A percentile compares a stretch with the other conserved stretches of the same genome.
These are phyloP conservation scores for Apis cerana DNA, from an alignment of 1,140 invertebrate species.

Conservation along the genomic window DNA sequence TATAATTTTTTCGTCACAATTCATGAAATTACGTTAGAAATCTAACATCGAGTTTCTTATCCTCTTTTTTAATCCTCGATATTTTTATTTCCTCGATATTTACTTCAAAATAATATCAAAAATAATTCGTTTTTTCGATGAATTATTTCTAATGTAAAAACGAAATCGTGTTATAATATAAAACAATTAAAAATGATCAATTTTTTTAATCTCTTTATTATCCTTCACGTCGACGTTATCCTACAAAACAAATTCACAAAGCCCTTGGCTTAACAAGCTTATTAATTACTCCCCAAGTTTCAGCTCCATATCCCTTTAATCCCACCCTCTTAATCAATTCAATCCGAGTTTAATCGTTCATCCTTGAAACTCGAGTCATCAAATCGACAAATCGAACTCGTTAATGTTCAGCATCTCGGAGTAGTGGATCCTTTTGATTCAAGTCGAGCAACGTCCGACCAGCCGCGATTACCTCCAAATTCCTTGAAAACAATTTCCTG, in stretches of 20 bases:
- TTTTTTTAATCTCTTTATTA: too few species aligned
- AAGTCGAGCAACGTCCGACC: background rate
- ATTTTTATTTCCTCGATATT: too few species aligned
- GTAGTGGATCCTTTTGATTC: background rate
- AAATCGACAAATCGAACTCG: background rate
- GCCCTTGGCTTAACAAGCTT: background rate
- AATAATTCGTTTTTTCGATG: too few species aligned
- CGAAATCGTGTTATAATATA: too few species aligned
- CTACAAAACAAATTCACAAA: background rate
- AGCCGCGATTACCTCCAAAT: background rate
- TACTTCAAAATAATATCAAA: too few species aligned
- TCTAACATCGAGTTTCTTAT: background rate
- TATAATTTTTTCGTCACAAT: background rate
- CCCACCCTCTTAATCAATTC: background rate
- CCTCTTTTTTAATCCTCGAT: background rate
- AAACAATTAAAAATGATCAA: too few species aligned
- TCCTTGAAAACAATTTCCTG: slow-evolving; percentile 26
- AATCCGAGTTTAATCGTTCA: slow-evolving; percentile 6
- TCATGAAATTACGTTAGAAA: background rate
- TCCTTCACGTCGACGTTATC: too few species aligned
- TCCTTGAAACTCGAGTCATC: background rate
- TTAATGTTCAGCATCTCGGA: background rate
- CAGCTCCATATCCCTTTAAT: background rate
- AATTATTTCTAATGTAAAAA: too few species aligned
- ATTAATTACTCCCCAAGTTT: background rate